A percentile compares a stretch with the other conserved stretches of the same genome.
Conservation (phyloP, 2,888 invertebrate genomes). For the Steinernema hermaphroditum region DNA sequence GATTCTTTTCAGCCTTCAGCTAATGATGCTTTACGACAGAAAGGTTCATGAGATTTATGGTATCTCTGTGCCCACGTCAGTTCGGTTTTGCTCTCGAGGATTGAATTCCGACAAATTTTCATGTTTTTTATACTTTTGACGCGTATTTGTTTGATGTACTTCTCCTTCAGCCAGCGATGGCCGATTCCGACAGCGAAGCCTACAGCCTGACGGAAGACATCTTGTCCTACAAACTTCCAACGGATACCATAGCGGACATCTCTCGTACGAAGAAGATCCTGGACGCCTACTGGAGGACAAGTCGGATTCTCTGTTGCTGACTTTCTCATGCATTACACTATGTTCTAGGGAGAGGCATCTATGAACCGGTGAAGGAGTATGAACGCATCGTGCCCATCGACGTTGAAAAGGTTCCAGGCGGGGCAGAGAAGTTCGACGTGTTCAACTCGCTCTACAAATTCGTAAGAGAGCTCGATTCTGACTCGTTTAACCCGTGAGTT, state of each 20-base stretch:
- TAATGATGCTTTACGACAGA: background rate
- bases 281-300: background rate
- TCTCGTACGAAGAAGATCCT: background rate
- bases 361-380: slow-evolving; percentile 16
- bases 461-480: background rate
- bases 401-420: background rate
- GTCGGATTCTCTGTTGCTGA: background rate
- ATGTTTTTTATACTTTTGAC: background rate
- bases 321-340: too few species aligned
- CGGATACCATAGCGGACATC: background rate
- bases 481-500: background rate
- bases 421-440: slow-evolving; percentile 16
- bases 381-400: background rate
- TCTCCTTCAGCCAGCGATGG: background rate
- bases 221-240: background rate
- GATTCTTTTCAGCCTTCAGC: too few species aligned
- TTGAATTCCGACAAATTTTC: background rate
- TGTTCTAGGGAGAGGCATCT: background rate
- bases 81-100: background rate
- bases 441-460: background rate
- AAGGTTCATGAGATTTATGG: background rate
- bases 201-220: slow-evolving; percentile 24
- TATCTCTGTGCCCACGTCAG: background rate
- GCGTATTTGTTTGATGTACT: background rate
- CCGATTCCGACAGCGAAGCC: background rate